Evolutionary conservation across 2,888 invertebrate species (phyloP).

Genomic region (Oegoconia quadripuncta): DNA sequence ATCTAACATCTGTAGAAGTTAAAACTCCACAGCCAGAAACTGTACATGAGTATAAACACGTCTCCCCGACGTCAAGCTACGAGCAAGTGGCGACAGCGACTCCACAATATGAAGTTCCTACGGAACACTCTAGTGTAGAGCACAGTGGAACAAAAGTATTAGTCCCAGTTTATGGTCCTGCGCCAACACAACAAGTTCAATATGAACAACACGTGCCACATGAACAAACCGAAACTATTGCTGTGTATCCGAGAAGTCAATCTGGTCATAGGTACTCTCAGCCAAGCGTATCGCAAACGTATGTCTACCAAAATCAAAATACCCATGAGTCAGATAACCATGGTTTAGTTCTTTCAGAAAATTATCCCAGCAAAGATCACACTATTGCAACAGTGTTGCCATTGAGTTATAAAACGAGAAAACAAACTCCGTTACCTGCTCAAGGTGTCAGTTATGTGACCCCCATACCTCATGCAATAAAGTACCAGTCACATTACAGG

Average conservation of each 20-base stretch:
- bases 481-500: conserved; percentile 60
- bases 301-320: conserved; percentile 52
- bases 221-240: conserved; percentile 38
- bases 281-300: conserved; percentile 28
- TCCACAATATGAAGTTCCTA: conserved; percentile 32
- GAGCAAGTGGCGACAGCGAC: conserved; percentile 25
- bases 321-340: conserved; percentile 41
- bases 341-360: conserved; percentile 68
- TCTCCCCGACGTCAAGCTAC: conserved; percentile 30
- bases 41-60: conserved; percentile 18
- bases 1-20: conserved; percentile 23
- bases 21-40: conserved; percentile 25
- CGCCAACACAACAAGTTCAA: conserved; percentile 21
- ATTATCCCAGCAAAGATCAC: conserved; percentile 78
- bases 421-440: conserved; percentile 37
- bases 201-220: conserved; percentile 30
- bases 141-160: conserved; percentile 21
- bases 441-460: conserved; percentile 69
- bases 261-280: conserved; percentile 32
- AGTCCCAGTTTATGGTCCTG: conserved; percentile 28
- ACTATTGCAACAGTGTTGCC: conserved; percentile 77
- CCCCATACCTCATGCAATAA: conserved; percentile 54
- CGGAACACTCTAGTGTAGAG: conserved; percentile 23
- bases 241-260: conserved; percentile 38
- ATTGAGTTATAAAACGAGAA: conserved; percentile 42